These are phyloP conservation scores for Gallinago media DNA, from an alignment of 2,113 vertebrate genomes.

Conservation along the genomic window DNA sequence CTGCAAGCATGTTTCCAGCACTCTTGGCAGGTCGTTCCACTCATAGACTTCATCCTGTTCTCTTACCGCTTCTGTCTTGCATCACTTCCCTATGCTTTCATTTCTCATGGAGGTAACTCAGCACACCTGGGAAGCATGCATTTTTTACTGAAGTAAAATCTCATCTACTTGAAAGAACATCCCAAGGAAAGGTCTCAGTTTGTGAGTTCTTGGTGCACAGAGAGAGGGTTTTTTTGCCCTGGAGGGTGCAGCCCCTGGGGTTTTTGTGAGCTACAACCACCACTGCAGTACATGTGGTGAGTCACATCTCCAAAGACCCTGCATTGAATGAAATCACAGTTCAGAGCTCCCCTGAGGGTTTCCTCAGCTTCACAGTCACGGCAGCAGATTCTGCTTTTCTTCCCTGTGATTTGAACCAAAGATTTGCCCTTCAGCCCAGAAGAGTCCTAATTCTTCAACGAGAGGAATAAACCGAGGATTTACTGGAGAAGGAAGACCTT, in stretches of 20 bases:
- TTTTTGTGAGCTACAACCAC: not conserved
- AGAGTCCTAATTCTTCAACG: not conserved
- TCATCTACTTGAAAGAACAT: not conserved
- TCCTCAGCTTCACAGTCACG: not conserved
- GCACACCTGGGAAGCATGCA: not conserved
- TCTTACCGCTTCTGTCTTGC: not conserved
- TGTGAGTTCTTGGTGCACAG: not conserved
- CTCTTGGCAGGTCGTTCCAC: not conserved
- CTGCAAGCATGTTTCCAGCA: not conserved
- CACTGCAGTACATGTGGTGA: not conserved
- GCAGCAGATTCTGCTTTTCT: not conserved
- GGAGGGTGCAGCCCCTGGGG: not conserved
- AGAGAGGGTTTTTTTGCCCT: not conserved
- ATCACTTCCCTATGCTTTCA: not conserved
- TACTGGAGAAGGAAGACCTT: not conserved
- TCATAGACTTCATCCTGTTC: not conserved
- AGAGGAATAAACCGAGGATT: not conserved
- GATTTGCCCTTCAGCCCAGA: not conserved
- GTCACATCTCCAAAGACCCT: not conserved
- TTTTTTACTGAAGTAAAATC: not conserved
- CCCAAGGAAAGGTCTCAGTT: not conserved
- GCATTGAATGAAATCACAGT: not conserved
- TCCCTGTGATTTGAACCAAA: not conserved
- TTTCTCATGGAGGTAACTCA: not conserved
- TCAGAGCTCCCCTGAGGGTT: not conserved